phyloP scores from a whole-genome alignment of 2,888 invertebrate genomes.

The Andrena bucephala region DNA sequence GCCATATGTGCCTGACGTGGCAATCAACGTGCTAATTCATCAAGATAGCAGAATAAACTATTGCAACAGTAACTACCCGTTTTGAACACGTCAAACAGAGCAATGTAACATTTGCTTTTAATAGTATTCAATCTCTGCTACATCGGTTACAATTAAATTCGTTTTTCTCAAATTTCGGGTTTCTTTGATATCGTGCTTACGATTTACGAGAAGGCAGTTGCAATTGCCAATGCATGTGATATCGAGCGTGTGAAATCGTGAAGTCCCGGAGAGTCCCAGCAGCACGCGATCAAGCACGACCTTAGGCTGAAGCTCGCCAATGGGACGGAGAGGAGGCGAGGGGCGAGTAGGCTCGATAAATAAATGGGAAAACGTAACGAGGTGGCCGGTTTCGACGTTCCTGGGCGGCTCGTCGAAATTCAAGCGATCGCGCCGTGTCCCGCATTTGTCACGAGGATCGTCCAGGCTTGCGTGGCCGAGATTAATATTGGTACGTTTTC shows the following conservation, averaged over 20 bases:
- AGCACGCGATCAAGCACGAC: slow-evolving; percentile 13
- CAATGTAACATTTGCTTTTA: too few species aligned
- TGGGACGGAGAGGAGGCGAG: background rate
- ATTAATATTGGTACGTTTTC: slow-evolving; percentile 75
- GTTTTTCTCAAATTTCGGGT: too few species aligned
- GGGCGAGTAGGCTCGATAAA: slow-evolving; percentile 32
- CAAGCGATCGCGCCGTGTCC: slow-evolving; percentile 73
- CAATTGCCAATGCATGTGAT: background rate
- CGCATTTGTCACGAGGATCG: slow-evolving; percentile 76
- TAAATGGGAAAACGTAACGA: slow-evolving; percentile 50
- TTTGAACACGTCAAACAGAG: too few species aligned
- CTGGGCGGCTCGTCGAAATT: slow-evolving; percentile 67
- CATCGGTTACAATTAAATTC: too few species aligned
- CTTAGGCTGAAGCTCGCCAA: background rate
- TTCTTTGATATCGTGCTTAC: too few species aligned
- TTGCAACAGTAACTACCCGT: too few species aligned
- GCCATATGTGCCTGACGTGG: too few species aligned
- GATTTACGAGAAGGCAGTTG: background rate
- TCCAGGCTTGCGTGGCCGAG: slow-evolving; percentile 64
- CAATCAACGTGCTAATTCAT: too few species aligned
- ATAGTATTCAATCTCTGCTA: too few species aligned
- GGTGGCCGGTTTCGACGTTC: slow-evolving; percentile 49
- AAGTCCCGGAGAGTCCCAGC: background rate
- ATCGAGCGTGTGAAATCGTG: background rate
- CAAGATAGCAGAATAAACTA: background rate